A percentile compares a stretch with the other conserved stretches of the same genome.
These are phyloP conservation scores for Periphyllus acericola DNA, from an alignment of 2,888 invertebrate species.

Conservation along the genomic window DNA sequence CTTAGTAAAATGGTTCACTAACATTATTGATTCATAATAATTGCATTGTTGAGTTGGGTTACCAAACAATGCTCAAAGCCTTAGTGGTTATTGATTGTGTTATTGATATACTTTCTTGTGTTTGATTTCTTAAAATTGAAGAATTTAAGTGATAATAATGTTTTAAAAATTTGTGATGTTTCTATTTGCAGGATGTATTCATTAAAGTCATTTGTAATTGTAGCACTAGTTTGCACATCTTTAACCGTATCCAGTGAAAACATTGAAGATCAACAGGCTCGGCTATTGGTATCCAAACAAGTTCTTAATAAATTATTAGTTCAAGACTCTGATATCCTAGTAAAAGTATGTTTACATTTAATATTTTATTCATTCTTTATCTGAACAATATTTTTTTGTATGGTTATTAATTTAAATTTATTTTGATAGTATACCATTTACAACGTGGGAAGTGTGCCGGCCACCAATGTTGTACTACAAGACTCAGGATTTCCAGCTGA, in stretches of 20 bases:
- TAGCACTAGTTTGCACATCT: conserved; percentile 41
- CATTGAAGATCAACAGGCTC: conserved; percentile 69
- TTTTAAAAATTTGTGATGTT: background rate
- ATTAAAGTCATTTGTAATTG: conserved; percentile 39
- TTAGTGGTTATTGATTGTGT: background rate
- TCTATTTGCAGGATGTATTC: conserved; percentile 55
- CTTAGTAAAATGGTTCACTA: background rate
- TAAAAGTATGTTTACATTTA: conserved; percentile 72
- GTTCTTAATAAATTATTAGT: conserved; percentile 96
- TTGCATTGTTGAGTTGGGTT: background rate
- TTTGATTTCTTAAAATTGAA: background rate
- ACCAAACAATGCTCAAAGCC: background rate
- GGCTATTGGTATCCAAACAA: conserved; percentile 90
- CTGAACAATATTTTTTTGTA: background rate
- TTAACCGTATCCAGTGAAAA: conserved; percentile 8
- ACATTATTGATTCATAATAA: background rate
- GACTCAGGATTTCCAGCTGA: conserved; percentile 94
- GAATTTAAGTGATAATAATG: background rate
- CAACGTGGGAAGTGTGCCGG: conserved; percentile 92
- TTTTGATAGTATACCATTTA: conserved; percentile 80
- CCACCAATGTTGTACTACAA: conserved; percentile 85
- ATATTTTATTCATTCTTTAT: background rate
- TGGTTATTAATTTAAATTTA: conserved; percentile 10
- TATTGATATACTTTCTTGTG: background rate
- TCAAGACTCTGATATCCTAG: conserved; percentile 94